A percentile compares a stretch with the other conserved stretches of the same genome.
Evolutionary conservation across 2,888 invertebrate genomes (phyloP).

Genomic region (Graphium colonna): DNA sequence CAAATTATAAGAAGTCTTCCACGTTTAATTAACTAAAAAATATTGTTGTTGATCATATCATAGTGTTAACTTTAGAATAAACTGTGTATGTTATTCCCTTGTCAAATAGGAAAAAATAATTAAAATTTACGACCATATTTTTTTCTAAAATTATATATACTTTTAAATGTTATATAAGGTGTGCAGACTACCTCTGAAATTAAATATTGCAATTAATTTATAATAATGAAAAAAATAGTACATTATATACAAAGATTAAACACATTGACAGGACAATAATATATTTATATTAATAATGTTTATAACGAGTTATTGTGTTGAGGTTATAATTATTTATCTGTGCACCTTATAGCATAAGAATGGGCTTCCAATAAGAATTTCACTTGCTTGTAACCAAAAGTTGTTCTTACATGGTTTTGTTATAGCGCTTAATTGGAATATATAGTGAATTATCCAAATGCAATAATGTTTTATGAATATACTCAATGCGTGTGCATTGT

Average conservation of each 20-base stretch:
- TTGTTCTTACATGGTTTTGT: conserved; percentile 32
- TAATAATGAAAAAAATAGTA: too few relatives aligned
- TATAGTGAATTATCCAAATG: conserved; percentile 63
- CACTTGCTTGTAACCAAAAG: conserved; percentile 36
- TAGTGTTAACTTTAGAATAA: conserved; percentile 30
- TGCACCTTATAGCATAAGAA: conserved; percentile 31
- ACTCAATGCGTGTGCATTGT: conserved; percentile 64
- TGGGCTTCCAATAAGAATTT: conserved; percentile 41
- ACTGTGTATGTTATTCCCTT: conserved; percentile 40
- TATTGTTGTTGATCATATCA: conserved; percentile 45
- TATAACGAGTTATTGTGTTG: too few relatives aligned
- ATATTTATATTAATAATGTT: neutral
- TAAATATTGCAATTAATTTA: too few relatives aligned
- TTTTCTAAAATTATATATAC: neutral
- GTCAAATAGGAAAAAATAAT: conserved; percentile 19
- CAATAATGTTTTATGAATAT: conserved; percentile 73
- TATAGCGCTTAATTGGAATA: conserved; percentile 43
- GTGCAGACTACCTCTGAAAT: neutral
- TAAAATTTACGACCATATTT: conserved; percentile 1
- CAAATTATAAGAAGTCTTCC: conserved; percentile 32
- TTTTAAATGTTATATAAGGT: neutral
- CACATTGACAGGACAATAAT: too few relatives aligned
- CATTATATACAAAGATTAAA: too few relatives aligned
- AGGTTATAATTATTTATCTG: neutral
- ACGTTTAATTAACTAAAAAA: conserved; percentile 29